Evolutionary conservation across 1,140 invertebrate species (phyloP).

Genomic region (Stegodyphus dumicola): DNA sequence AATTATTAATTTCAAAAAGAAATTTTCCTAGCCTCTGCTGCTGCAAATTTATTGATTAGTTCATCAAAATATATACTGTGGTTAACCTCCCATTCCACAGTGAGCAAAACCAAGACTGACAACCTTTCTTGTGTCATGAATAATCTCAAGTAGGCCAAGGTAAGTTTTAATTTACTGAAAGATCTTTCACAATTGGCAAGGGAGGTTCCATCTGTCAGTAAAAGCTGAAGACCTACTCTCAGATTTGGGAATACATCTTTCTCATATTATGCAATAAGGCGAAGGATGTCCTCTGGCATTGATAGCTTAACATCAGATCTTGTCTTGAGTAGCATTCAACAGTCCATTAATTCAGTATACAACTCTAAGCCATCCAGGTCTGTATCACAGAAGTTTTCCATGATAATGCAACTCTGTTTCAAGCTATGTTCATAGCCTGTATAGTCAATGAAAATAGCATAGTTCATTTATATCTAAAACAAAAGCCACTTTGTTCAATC

Average conservation of each 20-base stretch:
- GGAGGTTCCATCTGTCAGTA: no score
- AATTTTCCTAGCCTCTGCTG: neutral
- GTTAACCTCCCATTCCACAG: neutral
- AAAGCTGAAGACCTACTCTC: no score
- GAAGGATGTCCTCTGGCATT: no score
- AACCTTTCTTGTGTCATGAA: neutral
- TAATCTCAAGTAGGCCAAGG: neutral
- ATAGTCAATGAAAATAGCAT: no score
- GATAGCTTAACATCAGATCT: neutral
- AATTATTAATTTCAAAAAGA: neutral
- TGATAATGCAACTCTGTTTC: neutral
- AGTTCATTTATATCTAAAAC: neutral
- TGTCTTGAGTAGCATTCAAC: neutral
- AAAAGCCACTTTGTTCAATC: neutral
- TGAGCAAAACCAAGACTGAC: neutral
- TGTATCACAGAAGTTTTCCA: neutral
- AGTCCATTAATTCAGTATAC: neutral
- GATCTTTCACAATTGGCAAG: neutral
- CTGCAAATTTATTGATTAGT: neutral
- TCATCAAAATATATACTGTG: neutral
- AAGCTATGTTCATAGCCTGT: neutral
- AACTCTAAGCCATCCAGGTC: neutral
- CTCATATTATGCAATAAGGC: no score
- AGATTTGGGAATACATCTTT: no score
- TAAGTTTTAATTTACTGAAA: neutral